These are phyloP conservation scores for Pandemis cinnamomeana DNA, from an alignment of 2,888 invertebrate genomes.

Conservation along the genomic window DNA sequence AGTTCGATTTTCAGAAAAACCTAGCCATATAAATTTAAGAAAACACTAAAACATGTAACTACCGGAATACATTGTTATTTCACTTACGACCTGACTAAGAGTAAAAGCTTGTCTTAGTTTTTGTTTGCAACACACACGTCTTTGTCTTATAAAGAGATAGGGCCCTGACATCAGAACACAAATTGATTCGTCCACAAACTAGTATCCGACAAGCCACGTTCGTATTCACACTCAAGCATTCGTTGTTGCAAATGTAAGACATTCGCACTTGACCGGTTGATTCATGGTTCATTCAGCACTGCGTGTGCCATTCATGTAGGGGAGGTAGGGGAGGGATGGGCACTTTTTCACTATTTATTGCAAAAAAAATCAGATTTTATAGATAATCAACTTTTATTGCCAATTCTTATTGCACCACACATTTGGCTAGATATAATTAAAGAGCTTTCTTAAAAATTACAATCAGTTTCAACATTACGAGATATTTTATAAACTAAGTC, in stretches of 20 bases:
- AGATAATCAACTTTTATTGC: too few relatives aligned
- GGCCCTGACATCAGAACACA: conserved; percentile 21
- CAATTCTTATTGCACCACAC: too few relatives aligned
- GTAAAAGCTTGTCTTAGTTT: neutral
- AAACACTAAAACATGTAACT: neutral
- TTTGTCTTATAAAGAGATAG: neutral
- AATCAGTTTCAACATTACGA: too few relatives aligned
- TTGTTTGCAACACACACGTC: neutral
- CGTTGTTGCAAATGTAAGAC: conserved; percentile 38
- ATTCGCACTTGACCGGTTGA: conserved; percentile 38
- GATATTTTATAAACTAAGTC: too few relatives aligned
- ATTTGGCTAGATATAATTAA: too few relatives aligned
- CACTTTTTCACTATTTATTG: too few relatives aligned
- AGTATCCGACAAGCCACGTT: conserved; percentile 34
- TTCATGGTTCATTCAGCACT: conserved; percentile 38
- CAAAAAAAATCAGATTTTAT: too few relatives aligned
- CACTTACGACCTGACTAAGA: too few relatives aligned
- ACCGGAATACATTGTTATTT: neutral
- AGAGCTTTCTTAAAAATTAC: too few relatives aligned
- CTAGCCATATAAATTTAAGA: too few relatives aligned
- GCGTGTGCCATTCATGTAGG: conserved; percentile 40
- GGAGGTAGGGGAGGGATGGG: too few relatives aligned
- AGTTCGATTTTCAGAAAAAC: too few relatives aligned
- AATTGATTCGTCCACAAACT: conserved; percentile 38
- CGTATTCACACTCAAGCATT: conserved; percentile 39